Conservation (phyloP, 2,888 invertebrate species). For the Drosophila conformis region DNA sequence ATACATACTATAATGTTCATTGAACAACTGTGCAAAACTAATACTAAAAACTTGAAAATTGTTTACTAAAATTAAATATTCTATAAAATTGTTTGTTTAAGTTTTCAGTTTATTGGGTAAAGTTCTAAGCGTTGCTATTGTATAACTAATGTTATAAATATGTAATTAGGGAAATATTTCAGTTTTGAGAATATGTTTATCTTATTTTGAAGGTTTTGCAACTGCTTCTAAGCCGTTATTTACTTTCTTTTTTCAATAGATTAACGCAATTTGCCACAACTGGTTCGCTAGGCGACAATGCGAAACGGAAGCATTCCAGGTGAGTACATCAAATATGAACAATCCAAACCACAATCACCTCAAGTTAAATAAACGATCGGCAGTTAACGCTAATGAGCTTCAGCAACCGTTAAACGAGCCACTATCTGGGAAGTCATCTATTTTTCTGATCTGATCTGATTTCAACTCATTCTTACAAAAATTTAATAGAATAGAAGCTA, state of each 20-base stretch:
- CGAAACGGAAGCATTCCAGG: constrained; percentile 66
- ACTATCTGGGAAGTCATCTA: not conserved
- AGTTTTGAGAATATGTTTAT: not conserved
- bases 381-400: not conserved
- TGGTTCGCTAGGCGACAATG: constrained; percentile 60
- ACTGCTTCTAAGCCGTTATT: constrained; percentile 6
- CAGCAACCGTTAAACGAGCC: not conserved
- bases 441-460: not conserved
- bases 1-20: not conserved
- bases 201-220: not conserved
- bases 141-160: not conserved
- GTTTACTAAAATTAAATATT: not conserved
- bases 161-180: not conserved
- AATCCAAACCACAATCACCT: not conserved
- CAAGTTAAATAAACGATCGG: not conserved
- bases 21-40: not conserved
- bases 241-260: constrained; percentile 27
- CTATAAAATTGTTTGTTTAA: not conserved
- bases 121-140: not conserved
- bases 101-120: not conserved
- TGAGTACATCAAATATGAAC: constrained; percentile 26
- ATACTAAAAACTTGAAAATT: not conserved
- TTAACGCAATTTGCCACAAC: constrained; percentile 62
- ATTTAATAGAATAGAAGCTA: too few species aligned
- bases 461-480: not conserved